Evolutionary conservation across 2,888 invertebrate genomes (phyloP).

Genomic region (Phoronis australis): DNA sequence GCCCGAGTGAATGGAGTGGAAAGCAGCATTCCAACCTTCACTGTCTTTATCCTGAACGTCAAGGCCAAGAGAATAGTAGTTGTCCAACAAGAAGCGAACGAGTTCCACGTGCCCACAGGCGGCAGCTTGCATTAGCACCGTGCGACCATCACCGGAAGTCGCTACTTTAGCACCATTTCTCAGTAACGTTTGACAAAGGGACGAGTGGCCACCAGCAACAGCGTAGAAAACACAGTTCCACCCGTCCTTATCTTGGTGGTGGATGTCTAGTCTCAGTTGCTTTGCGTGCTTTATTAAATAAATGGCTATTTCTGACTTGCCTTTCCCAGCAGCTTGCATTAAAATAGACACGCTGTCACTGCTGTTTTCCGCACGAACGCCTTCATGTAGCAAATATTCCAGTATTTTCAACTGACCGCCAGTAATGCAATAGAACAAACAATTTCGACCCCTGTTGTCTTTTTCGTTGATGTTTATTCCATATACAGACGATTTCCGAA

Average conservation of each 20-base stretch:
- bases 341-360: neutral
- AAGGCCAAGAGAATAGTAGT: slow-evolving; percentile 11
- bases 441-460: slow-evolving; percentile 17
- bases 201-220: neutral
- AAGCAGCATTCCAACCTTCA: slow-evolving; percentile 15
- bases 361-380: slow-evolving; percentile 9
- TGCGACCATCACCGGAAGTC: slow-evolving; percentile 16
- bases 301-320: neutral
- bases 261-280: neutral
- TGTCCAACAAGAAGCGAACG: slow-evolving; percentile 11
- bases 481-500: slow-evolving; percentile 8
- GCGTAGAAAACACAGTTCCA: slow-evolving; percentile 1
- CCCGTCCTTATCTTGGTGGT: neutral
- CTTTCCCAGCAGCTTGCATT: slow-evolving; percentile 2
- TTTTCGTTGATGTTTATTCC: slow-evolving; percentile 15
- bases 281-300: neutral
- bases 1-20: slow-evolving; percentile 17
- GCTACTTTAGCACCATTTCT: slow-evolving; percentile 5
- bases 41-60: slow-evolving; percentile 12
- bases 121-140: slow-evolving; percentile 22
- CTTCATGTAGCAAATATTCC: slow-evolving; percentile 9
- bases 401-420: slow-evolving; percentile 14
- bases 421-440: slow-evolving; percentile 18
- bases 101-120: slow-evolving; percentile 14
- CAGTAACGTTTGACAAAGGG: neutral